Evolutionary conservation across 2,888 invertebrate species (phyloP), one percentile per base, ranked within the genome.

Genomic region (Venustoraphidia nigricollis): DNA sequence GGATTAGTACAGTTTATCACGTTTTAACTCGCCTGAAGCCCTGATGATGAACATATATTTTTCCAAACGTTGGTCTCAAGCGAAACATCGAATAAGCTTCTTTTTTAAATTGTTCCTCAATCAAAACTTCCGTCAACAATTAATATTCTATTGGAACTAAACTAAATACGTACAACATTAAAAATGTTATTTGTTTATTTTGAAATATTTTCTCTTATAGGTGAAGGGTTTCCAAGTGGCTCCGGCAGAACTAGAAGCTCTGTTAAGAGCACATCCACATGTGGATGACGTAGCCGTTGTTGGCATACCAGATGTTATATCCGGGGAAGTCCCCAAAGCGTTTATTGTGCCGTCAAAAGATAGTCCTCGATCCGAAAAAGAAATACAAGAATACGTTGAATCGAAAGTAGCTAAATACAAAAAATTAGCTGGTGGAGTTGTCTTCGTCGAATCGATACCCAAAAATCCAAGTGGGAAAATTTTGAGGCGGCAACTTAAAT

Each of bases 211-310:
- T 11, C 10, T 46, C n/a, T 13, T 35, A 13, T n/a, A 52, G 51
- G 44, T 41, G 0, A 79, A 76, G 63, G 79, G 71, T 2, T 77
- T 70, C 58, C 77, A 90, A 77, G 91, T 93, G 8, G 79, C 92
- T 9, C 93, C 93, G 14, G 91, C 92, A 1, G 93, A 93, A 64
- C 63, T 93, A 34, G 93, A 93, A 65, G 79, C 73, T 45, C 58
- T 86, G 5, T 59, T 90, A 1, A 73, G 83, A 50, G 72, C 75
- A 41, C 83, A 87, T 64, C 83, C 86, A 0, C 75, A 73, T 34
- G 73, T 95, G 1, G 63, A 71, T 10, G 93, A 94, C 57, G 87
- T 83, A 0, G 92, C 85, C 0, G 91, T 94, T 0, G 71, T 92
- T 51, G 91, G 90, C 1, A 64, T 86, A 11, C 78, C 81, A 0